These are phyloP conservation scores for Planococcus citri DNA, from an alignment of 1,140 invertebrate species.

Conservation along the genomic window DNA sequence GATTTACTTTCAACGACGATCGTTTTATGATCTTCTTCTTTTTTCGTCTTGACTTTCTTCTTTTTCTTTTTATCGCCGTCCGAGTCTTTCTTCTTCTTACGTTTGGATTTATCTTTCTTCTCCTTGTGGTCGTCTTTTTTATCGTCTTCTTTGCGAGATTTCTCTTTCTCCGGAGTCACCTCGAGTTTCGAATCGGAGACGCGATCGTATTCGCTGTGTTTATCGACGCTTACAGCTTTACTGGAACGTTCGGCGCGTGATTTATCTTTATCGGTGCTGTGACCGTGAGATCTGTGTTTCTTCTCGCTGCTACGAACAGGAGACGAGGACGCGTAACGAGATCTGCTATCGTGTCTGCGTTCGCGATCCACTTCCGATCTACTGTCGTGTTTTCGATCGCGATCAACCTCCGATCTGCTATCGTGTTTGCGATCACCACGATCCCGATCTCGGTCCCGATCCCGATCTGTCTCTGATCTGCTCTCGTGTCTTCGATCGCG, in stretches of 20 bases:
- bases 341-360: slow-evolving; percentile 28
- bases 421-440: too few species aligned
- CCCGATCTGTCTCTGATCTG: too few species aligned
- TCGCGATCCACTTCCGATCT: too few species aligned
- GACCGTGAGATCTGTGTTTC: slow-evolving; percentile 32
- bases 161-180: slow-evolving; percentile 16
- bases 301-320: slow-evolving; percentile 29
- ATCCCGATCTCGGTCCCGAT: slow-evolving; percentile 35
- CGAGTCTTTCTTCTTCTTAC: slow-evolving; percentile 26
- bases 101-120: slow-evolving; percentile 26
- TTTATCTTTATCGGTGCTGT: slow-evolving; percentile 29
- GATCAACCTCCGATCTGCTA: too few species aligned
- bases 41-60: slow-evolving; percentile 37
- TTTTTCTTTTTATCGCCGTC: slow-evolving; percentile 34
- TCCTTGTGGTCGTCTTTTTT: slow-evolving; percentile 27
- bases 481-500: too few species aligned
- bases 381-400: too few species aligned
- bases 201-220: background rate
- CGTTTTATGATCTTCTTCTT: slow-evolving; percentile 34
- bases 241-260: background rate
- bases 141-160: slow-evolving; percentile 24
- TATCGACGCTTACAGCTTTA: background rate
- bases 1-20: too few species aligned
- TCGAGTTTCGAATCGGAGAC: background rate
- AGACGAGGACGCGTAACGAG: background rate